Conservation (phyloP, 1,140 invertebrate genomes). For the Caerostris darwini region DNA sequence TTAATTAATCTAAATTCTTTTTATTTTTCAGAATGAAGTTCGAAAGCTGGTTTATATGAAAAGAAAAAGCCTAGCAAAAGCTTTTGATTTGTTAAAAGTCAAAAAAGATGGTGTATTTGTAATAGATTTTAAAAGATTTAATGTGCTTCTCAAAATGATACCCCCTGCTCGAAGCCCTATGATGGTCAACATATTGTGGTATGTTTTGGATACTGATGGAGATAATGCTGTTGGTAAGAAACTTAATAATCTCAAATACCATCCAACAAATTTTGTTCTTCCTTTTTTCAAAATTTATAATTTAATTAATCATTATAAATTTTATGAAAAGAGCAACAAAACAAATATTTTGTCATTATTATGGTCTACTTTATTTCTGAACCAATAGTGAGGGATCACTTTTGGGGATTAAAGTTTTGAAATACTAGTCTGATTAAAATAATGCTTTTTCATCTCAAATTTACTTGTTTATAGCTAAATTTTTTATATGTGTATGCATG, state of each 20-base stretch:
- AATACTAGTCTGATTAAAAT: too few relatives aligned
- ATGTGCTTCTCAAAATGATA: constrained; percentile 81
- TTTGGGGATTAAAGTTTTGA: too few relatives aligned
- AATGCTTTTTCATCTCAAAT: too few relatives aligned
- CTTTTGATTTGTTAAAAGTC: constrained; percentile 82
- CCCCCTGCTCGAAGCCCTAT: constrained; percentile 81
- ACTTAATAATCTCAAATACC: background rate
- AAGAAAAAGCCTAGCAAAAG: constrained; percentile 81
- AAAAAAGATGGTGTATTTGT: constrained; percentile 79
- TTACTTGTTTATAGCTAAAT: too few relatives aligned
- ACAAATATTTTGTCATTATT: too few relatives aligned
- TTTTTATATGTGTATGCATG: too few relatives aligned
- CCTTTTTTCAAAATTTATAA: too few relatives aligned
- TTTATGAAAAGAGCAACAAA: too few relatives aligned
- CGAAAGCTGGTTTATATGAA: constrained; percentile 82
- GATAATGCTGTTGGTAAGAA: constrained; percentile 81
- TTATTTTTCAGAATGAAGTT: constrained; percentile 83
- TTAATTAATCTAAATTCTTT: background rate
- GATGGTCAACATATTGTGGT: constrained; percentile 82
- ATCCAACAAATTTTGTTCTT: too few relatives aligned
- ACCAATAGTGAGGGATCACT: too few relatives aligned
- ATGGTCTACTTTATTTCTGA: too few relatives aligned
- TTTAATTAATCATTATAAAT: too few relatives aligned
- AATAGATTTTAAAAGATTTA: constrained; percentile 81
- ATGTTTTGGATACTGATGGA: constrained; percentile 82